Evolutionary conservation across 2,113 vertebrate genomes (phyloP).

Genomic region (Penelope pileata): DNA sequence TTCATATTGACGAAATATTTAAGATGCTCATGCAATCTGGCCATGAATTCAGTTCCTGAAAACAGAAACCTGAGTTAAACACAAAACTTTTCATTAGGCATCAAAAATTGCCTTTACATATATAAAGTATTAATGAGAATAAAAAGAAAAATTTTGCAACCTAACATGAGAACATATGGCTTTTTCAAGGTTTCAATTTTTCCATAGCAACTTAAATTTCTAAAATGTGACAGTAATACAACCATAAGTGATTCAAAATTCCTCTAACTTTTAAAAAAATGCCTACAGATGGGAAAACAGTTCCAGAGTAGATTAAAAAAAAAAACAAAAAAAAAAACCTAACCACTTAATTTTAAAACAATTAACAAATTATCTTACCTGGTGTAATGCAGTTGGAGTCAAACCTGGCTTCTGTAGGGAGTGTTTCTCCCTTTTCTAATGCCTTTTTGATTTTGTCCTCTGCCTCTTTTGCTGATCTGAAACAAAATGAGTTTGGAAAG

Average conservation of each 20-base stretch:
- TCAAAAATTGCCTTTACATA: not conserved
- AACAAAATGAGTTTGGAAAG: not conserved
- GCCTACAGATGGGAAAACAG: not conserved
- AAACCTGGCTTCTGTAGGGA: conserved; percentile 94
- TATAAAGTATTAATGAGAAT: not conserved
- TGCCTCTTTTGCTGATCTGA: conserved; percentile 96
- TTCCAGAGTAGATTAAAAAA: not conserved
- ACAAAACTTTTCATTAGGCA: not conserved
- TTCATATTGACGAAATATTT: conserved; percentile 98
- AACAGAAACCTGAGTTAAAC: conserved; percentile 38
- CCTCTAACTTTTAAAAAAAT: not conserved
- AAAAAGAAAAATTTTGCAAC: not conserved
- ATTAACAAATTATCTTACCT: conserved; percentile 74
- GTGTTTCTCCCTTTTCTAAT: conserved; percentile 94
- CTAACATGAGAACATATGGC: not conserved
- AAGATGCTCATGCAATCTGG: conserved; percentile 93
- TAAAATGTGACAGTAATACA: not conserved
- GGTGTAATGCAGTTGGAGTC: conserved; percentile 99
- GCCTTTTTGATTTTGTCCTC: conserved; percentile 99
- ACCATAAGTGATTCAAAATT: not conserved
- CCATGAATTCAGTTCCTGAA: conserved; percentile 98
- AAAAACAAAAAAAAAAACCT: not conserved
- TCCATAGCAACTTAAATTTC: not conserved
- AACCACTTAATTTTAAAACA: not conserved
- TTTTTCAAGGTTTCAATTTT: not conserved